Evolutionary conservation across 30 jellyfish, hydroid and myxozoan genomes (phyloP), one percentile per base, ranked within the genome.

Genomic region (Hydractinia symbiolongicarpus): DNA sequence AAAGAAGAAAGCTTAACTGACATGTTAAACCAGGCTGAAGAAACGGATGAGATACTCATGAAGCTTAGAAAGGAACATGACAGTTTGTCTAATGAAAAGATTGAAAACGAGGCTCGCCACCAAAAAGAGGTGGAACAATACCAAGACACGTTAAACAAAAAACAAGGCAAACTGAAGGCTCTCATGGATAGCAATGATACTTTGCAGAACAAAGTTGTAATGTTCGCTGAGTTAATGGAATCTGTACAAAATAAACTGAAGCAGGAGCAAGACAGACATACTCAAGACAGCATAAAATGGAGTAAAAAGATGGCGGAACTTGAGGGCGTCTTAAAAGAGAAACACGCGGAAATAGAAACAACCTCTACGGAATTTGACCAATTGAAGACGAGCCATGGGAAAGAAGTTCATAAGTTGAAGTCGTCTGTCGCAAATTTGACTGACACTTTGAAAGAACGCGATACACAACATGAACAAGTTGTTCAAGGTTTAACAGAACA

Each of bases 1-100:
- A 71, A 71, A 15, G 60, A 71, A 30, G 50, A 19, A 8, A 53
- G 53, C 8, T 71, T 71, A 15, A 50, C 40, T 20, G 80, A 71
- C n/a, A 20, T 71, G 80, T 30, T 19, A 58, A 71, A 71, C 67
- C 80, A 71, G 5, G 80, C 80, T 19, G 80, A 71, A 19, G 80
- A 71, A 50, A 71, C 80, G 56, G 80, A 71, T 53, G 80, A 71
- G 50, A 20, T 71, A 8, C 9, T 71, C 56, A 71, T 71, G 80
- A 71, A 71, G 13, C 60, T 71, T 54, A 71, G 50, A 3, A 19
- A 54, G 60, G 67, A 71, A 5, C 30, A n/a, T 7, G 80, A 9
- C 17, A n/a, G 56, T 49, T 2, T 71, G 80, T 7, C 19, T 44
- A 64, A 64, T 51, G 40, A 64, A 51, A n/a, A n/a, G 52, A 64